Base-by-base conservation (phyloP, 2,113 vertebrate species). In the Tonatia bakeri region DNA sequence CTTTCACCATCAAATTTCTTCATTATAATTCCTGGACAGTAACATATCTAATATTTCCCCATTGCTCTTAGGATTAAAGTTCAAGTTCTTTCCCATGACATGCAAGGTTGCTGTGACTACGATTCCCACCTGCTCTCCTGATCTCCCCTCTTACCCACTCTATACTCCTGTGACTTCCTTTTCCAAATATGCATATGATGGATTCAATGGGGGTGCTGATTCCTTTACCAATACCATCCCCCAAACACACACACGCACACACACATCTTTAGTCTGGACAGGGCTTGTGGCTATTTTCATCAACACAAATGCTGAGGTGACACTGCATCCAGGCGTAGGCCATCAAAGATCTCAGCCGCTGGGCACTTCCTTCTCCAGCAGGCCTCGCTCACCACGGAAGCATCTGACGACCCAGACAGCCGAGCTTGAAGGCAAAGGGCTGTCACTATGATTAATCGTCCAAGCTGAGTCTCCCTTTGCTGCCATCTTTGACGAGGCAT, bases 371-470 rank as follows among this genome's bases (percentile, higher is more conserved):
- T 40, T 31, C 13, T 15, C 26, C 38, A 95, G 26, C n/a, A 33
- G 24, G 14, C 9, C 8, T 81, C 20, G 5, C 50, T 16, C 22
- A 43, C 28, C 33, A 36, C 24, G 9, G 12, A 33, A 59, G 26
- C 52, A 50, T 14, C 38, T 2, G 5, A 54, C 14, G 16, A 31
- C 43, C 11, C 86, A 16, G 7, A 87, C 36, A 28, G 7, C n/a
- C n/a, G 13, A 38, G 19, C 36, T 70, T n/a, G 22, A 54, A 40
- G 31, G 36, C 45, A 43, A 38, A 5, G 50, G 0, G 0, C 5
- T 54, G 19, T 79, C 47, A 19, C 22, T 40, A 0, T 22, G 7
- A 16, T 43, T 47, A 38, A 10, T 9, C n/a, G 24, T 36, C 22
- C 6, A 28, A 36, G 31, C 19, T 38, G 28, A 59, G 22, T 17